Conservation (phyloP, 2,888 invertebrate genomes). For the Idaea dimidiata region DNA sequence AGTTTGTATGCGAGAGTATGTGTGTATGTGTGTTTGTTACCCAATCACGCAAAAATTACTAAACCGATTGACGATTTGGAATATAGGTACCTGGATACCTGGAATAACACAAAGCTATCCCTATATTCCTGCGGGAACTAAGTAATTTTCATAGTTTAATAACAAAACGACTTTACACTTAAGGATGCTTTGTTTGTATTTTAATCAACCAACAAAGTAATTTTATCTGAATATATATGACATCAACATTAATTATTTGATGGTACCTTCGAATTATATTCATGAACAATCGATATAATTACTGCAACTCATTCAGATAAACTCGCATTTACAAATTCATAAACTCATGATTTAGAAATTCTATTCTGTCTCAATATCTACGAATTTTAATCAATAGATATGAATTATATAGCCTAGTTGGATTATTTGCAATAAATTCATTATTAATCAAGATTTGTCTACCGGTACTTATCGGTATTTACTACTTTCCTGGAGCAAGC, state of each 20-base stretch:
- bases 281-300: neutral
- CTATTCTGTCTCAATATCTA: too few species aligned
- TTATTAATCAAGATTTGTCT: neutral
- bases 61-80: too few species aligned
- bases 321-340: too few species aligned
- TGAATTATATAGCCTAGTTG: neutral
- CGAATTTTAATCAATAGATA: neutral
- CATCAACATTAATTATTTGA: neutral
- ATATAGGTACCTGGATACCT: too few species aligned
- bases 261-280: neutral
- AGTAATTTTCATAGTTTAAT: conserved; percentile 6
- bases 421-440: neutral
- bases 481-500: neutral
- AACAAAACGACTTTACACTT: neutral
- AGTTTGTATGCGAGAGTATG: too few species aligned
- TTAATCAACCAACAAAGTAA: neutral
- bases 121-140: too few species aligned
- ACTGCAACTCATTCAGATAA: neutral
- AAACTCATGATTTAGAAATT: neutral
- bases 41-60: too few species aligned
- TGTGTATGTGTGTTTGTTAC: too few species aligned
- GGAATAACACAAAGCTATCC: too few species aligned
- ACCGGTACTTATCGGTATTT: neutral
- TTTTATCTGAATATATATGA: neutral
- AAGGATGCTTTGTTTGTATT: neutral